These are phyloP conservation scores for Agrilus planipennis DNA, from an alignment of 1,140 invertebrate genomes.

Conservation along the genomic window DNA sequence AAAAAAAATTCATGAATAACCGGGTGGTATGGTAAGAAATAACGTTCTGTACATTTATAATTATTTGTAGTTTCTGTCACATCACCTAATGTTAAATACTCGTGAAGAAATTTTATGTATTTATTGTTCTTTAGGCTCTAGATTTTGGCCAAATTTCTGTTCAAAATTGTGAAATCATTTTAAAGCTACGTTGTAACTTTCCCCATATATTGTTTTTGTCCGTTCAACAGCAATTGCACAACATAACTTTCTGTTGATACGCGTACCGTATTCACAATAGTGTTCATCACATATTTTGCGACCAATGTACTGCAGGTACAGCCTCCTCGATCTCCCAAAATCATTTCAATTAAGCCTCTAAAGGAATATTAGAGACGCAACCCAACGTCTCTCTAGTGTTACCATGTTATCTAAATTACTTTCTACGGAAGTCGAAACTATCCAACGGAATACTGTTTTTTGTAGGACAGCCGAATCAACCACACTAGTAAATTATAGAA, in stretches of 20 bases:
- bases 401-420: neutral
- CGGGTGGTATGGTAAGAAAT: too few species aligned
- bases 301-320: neutral
- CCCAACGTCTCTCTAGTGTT: neutral
- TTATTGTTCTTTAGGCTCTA: too few species aligned
- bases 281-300: slow-evolving; percentile 1
- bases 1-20: too few species aligned
- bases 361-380: neutral
- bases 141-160: too few species aligned
- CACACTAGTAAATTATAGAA: slow-evolving; percentile 9
- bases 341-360: neutral
- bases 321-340: slow-evolving; percentile 5
- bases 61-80: too few species aligned
- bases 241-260: neutral
- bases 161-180: too few species aligned
- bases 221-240: neutral
- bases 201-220: neutral
- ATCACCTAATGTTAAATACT: too few species aligned
- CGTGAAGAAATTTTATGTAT: too few species aligned
- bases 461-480: neutral
- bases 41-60: too few species aligned
- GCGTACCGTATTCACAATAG: neutral
- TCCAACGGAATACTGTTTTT: slow-evolving; percentile 1
- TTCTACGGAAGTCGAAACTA: neutral
- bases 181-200: slow-evolving; percentile 7